Base-by-base conservation (phyloP, 1,140 invertebrate genomes). In the Cyrtorhinus lividipennis region DNA sequence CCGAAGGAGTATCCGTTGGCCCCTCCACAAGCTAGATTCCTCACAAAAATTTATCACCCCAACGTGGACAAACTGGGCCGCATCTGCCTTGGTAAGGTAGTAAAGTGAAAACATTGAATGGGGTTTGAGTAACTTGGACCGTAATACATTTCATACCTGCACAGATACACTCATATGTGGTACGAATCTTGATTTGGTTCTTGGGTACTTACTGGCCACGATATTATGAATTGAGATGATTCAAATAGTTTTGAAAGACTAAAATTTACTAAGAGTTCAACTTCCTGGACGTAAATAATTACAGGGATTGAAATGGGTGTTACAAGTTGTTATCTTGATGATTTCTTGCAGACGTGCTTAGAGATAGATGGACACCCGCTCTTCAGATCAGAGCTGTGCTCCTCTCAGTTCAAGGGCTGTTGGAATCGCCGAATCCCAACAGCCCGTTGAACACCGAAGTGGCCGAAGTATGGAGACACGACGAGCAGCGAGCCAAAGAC, bases 381-480 rank as follows among this genome's bases (percentile, higher is more conserved):
- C 78, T 98, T 68, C 95, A 98, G 79, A 98, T 98, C 68, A 84
- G 95, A 71, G 98, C 95, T 66, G 94, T 98, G 62, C 78, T 98
- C 62, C 78, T 98, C 27, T 96, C 94, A 20, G 97, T 98, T 78
- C 95, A 98, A 77, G 95, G 95, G 63, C 79, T 98, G 66, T 76
- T 98, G 64, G 95, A 92, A 72, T 93, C 94, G 64, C 95, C 95
- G 23, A 98, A 98, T 80, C 95, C 95, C 18, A 95, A 98, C 75
- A 95, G 98, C 80, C 95, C 95, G 25, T 76, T 98, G 71, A 92
- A 90, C 61, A 96, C 96, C 77, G 92, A 95, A 78, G 93, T 98
- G 65, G 95, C 95, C 62, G 92, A 97, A 76, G 81, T 94, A 68
- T 98, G 95, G 95, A 98, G 97, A 81, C 82, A 87, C 65, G 95